Base-by-base conservation (phyloP, 2,888 invertebrate species). In the Encarsia formosa region DNA sequence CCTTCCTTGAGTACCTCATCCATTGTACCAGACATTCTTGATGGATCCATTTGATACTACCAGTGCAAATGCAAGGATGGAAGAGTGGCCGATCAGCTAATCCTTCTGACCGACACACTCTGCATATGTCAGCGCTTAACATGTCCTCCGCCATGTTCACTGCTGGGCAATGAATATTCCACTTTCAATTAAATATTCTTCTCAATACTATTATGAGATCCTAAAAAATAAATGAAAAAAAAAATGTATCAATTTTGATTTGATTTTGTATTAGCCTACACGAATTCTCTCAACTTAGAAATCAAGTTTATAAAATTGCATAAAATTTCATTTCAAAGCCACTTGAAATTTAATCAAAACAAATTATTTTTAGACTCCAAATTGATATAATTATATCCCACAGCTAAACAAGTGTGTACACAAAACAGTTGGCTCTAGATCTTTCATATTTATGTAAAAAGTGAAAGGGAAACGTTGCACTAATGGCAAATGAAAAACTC, bases 21-120 rank as follows among this genome's bases (percentile, higher is more conserved):
- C 99, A 99, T 78, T 99, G 97, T 66, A 96, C 88, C 58, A 99
- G 80, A 76, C 98, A 97, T 71, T 98, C 97, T 76, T 98, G 97
- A 76, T 98, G 98, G 55, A 98, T 97, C 83, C 91, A 99, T 78
- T 98, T 98, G 65, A 99, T 99, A 64, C 95, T 96, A 47, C 99
- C 99, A 22, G 97, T 97, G 73, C 99, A 99, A 49, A 98, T 94
- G 75, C 98, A 99, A 0, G 99, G 99, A 77, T 99, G 95, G 75
- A 93, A 98, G 9, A 99, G 79, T 1, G 95, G 96, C 61, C 95
- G 84, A 67, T 98, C 98, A 13, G 87, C 80, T 38, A 88, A 79
- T 38, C 91, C 95, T 75, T 98, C 98, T 61, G 94, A 95, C 59
- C 98, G 85, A 76, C 98, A 98, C 65, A 99, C 97, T 68, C 98